Evolutionary conservation across 2,113 vertebrate species (phyloP).

Genomic region (Syrrhaptes paradoxus): DNA sequence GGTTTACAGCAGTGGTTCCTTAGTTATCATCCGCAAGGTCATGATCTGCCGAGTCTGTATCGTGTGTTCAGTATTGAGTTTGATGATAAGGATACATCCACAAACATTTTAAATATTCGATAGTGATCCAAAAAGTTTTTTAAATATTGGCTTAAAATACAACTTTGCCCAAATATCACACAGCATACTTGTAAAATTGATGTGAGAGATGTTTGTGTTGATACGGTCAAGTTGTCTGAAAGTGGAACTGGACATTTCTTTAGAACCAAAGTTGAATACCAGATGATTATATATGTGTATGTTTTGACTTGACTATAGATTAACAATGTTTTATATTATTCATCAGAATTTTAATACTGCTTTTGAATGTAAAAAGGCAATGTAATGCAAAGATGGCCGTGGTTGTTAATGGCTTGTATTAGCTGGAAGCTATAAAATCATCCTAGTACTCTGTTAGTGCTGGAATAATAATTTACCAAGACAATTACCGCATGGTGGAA

Average conservation of each 20-base stretch:
- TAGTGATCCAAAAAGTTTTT: neutral
- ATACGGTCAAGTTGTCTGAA: neutral
- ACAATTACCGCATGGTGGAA: slow-evolving; percentile 94
- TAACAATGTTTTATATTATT: slow-evolving; percentile 22
- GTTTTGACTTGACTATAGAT: neutral
- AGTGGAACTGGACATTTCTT: neutral
- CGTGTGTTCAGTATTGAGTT: neutral
- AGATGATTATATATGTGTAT: neutral
- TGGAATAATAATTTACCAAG: slow-evolving; percentile 97
- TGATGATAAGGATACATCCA: neutral
- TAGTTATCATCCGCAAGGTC: neutral
- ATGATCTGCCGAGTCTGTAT: neutral
- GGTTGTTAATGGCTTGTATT: slow-evolving; percentile 89
- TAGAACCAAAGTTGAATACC: neutral
- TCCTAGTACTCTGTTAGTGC: slow-evolving; percentile 84
- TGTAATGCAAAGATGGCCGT: slow-evolving; percentile 77
- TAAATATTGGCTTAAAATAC: neutral
- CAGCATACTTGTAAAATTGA: neutral
- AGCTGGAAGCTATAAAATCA: slow-evolving; percentile 90
- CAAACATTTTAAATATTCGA: neutral
- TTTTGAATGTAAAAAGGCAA: slow-evolving; percentile 64
- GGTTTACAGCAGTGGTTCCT: neutral
- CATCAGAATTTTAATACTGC: slow-evolving; percentile 62
- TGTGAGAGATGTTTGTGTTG: neutral
- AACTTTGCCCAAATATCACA: neutral